A percentile compares a stretch with the other conserved stretches of the same genome.
Evolutionary conservation across 2,113 vertebrate genomes (phyloP).

Genomic region (Oryzias javanicus): DNA sequence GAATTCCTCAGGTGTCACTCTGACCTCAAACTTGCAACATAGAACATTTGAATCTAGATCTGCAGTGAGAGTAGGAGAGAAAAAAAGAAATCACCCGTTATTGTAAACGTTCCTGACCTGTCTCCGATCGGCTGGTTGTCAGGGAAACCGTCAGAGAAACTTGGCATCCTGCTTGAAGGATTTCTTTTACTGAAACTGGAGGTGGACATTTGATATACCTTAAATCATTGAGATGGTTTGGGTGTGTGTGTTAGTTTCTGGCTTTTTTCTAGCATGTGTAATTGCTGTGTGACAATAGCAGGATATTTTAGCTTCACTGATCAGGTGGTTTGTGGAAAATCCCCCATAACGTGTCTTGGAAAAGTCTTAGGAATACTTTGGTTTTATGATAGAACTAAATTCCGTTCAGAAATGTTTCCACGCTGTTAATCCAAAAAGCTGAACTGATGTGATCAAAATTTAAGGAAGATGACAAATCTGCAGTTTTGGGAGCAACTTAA

Average conservation of each 20-base stretch:
- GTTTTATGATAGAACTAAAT: too few relatives aligned
- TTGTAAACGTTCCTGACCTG: too few relatives aligned
- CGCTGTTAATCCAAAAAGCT: too few relatives aligned
- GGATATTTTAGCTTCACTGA: slow-evolving; percentile 58
- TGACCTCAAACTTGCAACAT: too few relatives aligned
- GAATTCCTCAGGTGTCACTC: too few relatives aligned
- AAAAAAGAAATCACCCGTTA: too few relatives aligned
- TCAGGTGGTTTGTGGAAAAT: slow-evolving; percentile 48
- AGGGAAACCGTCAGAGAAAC: slow-evolving; percentile 49
- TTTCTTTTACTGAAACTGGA: slow-evolving; percentile 60
- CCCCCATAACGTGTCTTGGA: slow-evolving; percentile 33
- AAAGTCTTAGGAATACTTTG: slow-evolving; percentile 1
- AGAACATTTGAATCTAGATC: too few relatives aligned
- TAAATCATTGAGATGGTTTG: slow-evolving; percentile 69
- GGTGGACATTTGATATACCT: slow-evolving; percentile 51
- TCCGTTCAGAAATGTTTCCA: too few relatives aligned
- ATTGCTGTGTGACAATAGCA: slow-evolving; percentile 65
- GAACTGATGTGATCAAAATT: slow-evolving; percentile 7
- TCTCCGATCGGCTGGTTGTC: slow-evolving; percentile 27
- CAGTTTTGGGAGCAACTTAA: slow-evolving; percentile 4
- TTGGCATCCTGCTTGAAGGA: slow-evolving; percentile 30
- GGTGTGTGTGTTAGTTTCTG: neutral
- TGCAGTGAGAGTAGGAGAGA: too few relatives aligned
- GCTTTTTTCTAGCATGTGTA: slow-evolving; percentile 5
- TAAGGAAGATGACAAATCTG: slow-evolving; percentile 8